Conservation (phyloP, 2,797 vertebrate genomes). For the Picus viridis region DNA sequence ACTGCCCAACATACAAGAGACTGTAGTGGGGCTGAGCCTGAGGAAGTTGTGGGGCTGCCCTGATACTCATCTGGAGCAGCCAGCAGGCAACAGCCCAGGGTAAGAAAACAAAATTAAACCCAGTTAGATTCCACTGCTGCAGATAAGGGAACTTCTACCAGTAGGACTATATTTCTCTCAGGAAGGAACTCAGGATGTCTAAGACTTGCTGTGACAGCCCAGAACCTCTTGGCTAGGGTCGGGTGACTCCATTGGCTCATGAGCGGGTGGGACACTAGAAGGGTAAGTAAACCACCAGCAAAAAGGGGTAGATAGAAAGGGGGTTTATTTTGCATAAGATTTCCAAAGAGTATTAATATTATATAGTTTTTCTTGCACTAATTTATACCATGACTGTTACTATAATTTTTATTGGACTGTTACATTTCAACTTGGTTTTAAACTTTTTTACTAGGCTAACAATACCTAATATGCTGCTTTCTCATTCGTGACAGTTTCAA, state of each 20-base stretch:
- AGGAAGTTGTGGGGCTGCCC: not conserved
- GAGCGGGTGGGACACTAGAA: not conserved
- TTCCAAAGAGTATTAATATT: not conserved
- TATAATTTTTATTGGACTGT: not conserved
- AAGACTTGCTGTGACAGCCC: not conserved
- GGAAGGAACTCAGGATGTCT: not conserved
- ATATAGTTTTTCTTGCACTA: not conserved
- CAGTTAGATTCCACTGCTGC: not conserved
- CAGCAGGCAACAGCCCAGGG: not conserved
- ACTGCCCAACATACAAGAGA: accelerated
- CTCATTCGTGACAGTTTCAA: not conserved
- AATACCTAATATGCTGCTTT: not conserved
- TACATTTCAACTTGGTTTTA: not conserved
- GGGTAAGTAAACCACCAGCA: not conserved
- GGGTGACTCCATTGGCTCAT: not conserved
- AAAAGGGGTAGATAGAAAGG: not conserved
- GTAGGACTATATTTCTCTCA: not conserved
- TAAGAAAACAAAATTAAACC: not conserved
- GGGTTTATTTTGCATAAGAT: no score
- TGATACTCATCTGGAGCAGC: not conserved
- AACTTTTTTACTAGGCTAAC: not conserved
- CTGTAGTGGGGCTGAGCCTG: not conserved
- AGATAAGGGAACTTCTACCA: not conserved
- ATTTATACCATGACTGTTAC: not conserved
- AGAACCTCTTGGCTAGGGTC: not conserved